Percentiles rank a stretch among this genome's conserved stretches.
Conservation (phyloP, 1,140 invertebrate species). For the Eurosta solidaginis region DNA sequence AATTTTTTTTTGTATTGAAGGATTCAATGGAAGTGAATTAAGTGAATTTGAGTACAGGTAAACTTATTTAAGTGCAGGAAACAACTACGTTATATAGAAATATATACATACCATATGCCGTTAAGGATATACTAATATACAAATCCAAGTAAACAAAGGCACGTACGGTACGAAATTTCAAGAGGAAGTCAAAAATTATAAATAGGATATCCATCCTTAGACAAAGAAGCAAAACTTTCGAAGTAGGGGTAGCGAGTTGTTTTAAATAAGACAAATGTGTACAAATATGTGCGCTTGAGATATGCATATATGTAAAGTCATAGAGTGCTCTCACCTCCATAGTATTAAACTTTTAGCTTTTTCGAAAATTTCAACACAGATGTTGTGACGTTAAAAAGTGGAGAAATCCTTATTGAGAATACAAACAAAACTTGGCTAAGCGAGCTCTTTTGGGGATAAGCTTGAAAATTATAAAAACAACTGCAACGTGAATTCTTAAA, state of each 20-base stretch:
- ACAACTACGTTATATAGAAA: too few species aligned
- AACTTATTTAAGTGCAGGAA: not conserved
- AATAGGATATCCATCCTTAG: not conserved
- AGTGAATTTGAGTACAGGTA: not conserved
- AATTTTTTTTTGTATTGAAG: not conserved
- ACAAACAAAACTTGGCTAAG: too few species aligned
- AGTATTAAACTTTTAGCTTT: constrained; percentile 6
- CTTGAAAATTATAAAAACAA: too few species aligned
- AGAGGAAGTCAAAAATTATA: constrained; percentile 6
- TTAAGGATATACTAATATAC: too few species aligned
- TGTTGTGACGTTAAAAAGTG: not conserved
- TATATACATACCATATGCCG: too few species aligned
- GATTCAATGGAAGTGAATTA: not conserved
- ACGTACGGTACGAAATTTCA: not conserved
- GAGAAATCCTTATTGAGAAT: too few species aligned
- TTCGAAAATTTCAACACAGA: not conserved
- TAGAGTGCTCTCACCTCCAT: not conserved
- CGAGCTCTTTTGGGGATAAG: too few species aligned
- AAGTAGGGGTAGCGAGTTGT: not conserved
- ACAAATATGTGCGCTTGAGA: not conserved
- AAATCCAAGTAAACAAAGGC: not conserved
- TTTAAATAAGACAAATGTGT: not conserved
- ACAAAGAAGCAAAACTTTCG: not conserved
- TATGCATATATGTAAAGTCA: not conserved
- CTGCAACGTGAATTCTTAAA: too few species aligned